Evolutionary conservation across 2,113 vertebrate genomes (phyloP), one percentile per base, ranked within the genome.

Genomic region (Origma solitaria): DNA sequence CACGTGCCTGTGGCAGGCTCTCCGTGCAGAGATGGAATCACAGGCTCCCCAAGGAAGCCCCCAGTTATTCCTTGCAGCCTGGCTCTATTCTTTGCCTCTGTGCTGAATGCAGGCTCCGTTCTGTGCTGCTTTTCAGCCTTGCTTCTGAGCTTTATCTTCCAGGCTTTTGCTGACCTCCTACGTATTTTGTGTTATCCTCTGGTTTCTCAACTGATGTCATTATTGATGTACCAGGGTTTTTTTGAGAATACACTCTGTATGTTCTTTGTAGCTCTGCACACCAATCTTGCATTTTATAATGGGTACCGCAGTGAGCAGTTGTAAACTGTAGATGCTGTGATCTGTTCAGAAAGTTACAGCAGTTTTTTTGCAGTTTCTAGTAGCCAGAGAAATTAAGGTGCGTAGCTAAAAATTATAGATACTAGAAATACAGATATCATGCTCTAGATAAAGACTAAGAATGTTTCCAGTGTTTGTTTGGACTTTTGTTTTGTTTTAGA

Each of bases 201-300:
- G 33, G n/a, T 93, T 97, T 87, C 82, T 94, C 61, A 60, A 56
- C 86, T 97, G 86, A 88, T 57, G 76, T 95, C 97, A 88, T 95
- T 97, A 97, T 91, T 94, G 91, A 95, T 92, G 91, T 71, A 80
- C 27, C 62, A 47, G 24, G 6, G 6, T 20, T 89, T 86, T 85
- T 87, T 53, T 31, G 82, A 96, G 81, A 96, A 90, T 40, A 79
- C 47, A 75, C n/a, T 87, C 68, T 94, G 37, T 58, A 60, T 49
- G 19, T 12, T 83, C 72, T 96, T 96, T 93, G 90, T n/a, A 93
- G 92, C 56, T 60, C 21, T 70, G 81, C 60, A 47, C 53, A 65
- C 49, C 65, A 71, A 8, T 95, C 90, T 90, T 81, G 40, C 53
- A 14, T 93, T 91, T 88, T 88, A 66, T 94, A 88, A 83, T 66